Conservation (phyloP, 37 sponge, comb jelly and placozoan genomes). For the Mnemiopsis leidyi region DNA sequence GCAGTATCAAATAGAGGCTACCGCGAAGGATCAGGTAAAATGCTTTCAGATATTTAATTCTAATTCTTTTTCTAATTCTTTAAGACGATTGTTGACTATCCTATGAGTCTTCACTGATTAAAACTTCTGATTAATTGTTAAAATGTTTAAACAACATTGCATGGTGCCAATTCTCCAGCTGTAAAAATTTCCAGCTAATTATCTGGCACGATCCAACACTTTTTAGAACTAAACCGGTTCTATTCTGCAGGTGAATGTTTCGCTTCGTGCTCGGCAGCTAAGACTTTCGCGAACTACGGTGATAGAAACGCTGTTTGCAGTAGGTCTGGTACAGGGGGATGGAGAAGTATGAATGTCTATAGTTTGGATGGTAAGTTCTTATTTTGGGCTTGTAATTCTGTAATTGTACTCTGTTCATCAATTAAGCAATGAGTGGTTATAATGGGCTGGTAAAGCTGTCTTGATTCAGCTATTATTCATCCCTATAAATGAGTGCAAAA, state of each 20-base stretch:
- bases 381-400: too few species aligned
- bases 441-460: too few species aligned
- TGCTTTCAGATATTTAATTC: too few species aligned
- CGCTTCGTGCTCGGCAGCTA: slow-evolving; percentile 48
- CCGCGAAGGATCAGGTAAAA: too few species aligned
- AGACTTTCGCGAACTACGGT: slow-evolving; percentile 34
- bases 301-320: background rate
- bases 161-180: background rate
- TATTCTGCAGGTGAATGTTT: slow-evolving; percentile 25
- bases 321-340: slow-evolving; percentile 4
- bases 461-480: too few species aligned
- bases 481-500: too few species aligned
- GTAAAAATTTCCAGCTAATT: background rate
- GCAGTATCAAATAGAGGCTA: slow-evolving; percentile 47
- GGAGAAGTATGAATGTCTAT: slow-evolving; percentile 23
- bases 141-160: background rate
- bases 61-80: too few species aligned
- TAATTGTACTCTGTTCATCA: too few species aligned
- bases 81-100: too few species aligned
- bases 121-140: too few species aligned
- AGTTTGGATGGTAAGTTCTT: slow-evolving; percentile 22
- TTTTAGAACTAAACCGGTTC: background rate
- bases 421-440: too few species aligned
- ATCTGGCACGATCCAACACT: background rate
- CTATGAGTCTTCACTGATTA: too few species aligned